These are phyloP conservation scores for Bombus impatiens DNA, from an alignment of 1,140 invertebrate genomes.

Conservation along the genomic window DNA sequence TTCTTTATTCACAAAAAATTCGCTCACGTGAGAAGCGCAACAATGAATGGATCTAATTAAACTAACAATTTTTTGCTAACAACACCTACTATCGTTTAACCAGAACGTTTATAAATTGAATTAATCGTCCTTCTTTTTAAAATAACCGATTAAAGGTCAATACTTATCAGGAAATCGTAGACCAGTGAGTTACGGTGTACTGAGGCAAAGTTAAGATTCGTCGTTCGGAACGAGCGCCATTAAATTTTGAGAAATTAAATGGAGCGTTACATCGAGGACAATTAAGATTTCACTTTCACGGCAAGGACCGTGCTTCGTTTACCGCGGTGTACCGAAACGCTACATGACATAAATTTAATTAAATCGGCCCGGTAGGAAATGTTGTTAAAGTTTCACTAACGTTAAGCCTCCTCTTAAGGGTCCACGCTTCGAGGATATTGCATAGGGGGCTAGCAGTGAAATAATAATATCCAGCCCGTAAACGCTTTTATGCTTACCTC, in stretches of 20 bases:
- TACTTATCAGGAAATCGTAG: background rate
- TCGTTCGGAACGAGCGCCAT: background rate
- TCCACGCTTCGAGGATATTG: background rate
- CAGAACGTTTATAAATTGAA: too few species aligned
- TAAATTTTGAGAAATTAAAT: slow-evolving; percentile 25
- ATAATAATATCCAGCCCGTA: slow-evolving; percentile 52
- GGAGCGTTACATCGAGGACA: background rate
- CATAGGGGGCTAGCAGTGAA: background rate
- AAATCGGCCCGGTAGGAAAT: slow-evolving; percentile 2
- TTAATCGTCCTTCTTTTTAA: background rate
- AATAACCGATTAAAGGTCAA: background rate
- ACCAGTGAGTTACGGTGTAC: too few species aligned
- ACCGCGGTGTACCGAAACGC: slow-evolving; percentile 2
- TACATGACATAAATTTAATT: slow-evolving; percentile 35
- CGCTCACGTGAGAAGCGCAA: slow-evolving; percentile 6
- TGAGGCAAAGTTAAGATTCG: background rate
- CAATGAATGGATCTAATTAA: slow-evolving; percentile 64
- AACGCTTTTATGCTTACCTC: slow-evolving; percentile 42
- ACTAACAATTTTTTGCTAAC: slow-evolving; percentile 18
- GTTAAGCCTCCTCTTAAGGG: slow-evolving; percentile 18
- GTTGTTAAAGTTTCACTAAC: slow-evolving; percentile 25
- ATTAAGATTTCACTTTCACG: slow-evolving; percentile 20
- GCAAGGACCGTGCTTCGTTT: background rate
- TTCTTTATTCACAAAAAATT: background rate
- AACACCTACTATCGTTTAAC: slow-evolving; percentile 16